Evolutionary conservation across 2,888 invertebrate genomes (phyloP), one percentile per base, ranked within the genome.

Genomic region (Periphyllus acericola): DNA sequence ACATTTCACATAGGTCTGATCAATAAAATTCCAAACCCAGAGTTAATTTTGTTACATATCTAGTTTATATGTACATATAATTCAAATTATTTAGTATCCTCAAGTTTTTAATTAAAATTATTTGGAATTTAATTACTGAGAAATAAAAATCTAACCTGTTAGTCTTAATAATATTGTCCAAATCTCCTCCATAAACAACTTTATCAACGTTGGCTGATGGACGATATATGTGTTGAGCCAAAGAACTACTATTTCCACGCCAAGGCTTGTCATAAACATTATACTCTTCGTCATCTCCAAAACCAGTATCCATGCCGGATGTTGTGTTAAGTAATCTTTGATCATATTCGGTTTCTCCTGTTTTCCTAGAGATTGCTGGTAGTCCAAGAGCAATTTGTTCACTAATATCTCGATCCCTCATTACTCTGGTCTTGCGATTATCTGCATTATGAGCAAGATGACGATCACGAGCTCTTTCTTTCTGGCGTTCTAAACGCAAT

Each of bases 191-290:
- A 91, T 98, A 98, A 89, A 95, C 94, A 90, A 99, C 99, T 90
- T 95, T 95, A 91, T 99, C 99, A 0, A 96, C 93, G 91, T 97
- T 96, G 90, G 96, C 94, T 82, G 95, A 94, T 0, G 98, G 98
- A 72, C 98, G 92, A 92, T 98, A 98, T 88, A 99, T 95, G 92
- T 97, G 97, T 68, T 96, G 94, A 0, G 96, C 97, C 89, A 99
- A 93, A 0, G 95, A 94, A 90, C 96, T n/a, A n/a, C n/a, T 96
- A 55, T 95, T 95, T 90, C 97, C 96, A 87, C 99, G 94, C 99
- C 99, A 99, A 0, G 99, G 98, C 92, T 98, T 98, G 92, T 99
- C 99, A 91, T 99, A 99, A 0, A 99, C 98, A 91, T 96, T 98
- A 92, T 99, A 99, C 0, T 96, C 96, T 90, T 99, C 99, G 90